A percentile compares a stretch with the other conserved stretches of the same genome.
Evolutionary conservation across 2,113 vertebrate genomes (phyloP).

Genomic region (Carassius auratus): DNA sequence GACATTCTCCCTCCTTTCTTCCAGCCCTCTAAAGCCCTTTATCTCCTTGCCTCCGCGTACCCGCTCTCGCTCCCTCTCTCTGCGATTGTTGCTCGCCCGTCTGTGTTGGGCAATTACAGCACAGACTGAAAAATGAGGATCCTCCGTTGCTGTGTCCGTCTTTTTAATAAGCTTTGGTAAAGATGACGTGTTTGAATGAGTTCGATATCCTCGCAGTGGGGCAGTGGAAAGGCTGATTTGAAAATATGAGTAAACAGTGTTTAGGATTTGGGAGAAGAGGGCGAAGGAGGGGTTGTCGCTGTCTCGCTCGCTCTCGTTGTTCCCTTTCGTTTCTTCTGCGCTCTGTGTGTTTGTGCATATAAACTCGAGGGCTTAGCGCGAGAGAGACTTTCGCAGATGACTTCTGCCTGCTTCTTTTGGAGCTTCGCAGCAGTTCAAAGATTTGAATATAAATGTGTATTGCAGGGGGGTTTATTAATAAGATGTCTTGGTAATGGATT

Average conservation of each 20-base stretch:
- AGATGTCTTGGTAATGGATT: conserved; percentile 31
- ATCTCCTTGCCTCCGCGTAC: conserved; percentile 57
- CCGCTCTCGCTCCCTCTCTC: conserved; percentile 61
- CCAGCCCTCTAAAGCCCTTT: conserved; percentile 63
- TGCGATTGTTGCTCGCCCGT: conserved; percentile 72
- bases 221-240: conserved; percentile 72
- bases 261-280: conserved; percentile 69
- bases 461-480: conserved; percentile 22
- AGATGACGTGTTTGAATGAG: conserved; percentile 79
- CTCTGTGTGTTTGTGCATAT: conserved; percentile 68
- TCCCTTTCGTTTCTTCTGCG: conserved; percentile 41
- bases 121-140: conserved; percentile 74
- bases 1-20: conserved; percentile 57
- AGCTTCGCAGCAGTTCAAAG: conserved; percentile 12
- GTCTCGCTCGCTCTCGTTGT: conserved; percentile 68
- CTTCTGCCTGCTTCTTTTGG: conserved; percentile 26
- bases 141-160: conserved; percentile 75
- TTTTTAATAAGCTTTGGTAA: conserved; percentile 82
- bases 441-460: conserved; percentile 43
- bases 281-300: conserved; percentile 52
- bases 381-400: conserved; percentile 26
- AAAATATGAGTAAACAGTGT: conserved; percentile 74
- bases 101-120: conserved; percentile 78
- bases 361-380: conserved; percentile 24
- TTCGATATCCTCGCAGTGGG: conserved; percentile 76